A percentile compares a stretch with the other conserved stretches of the same genome.
Conservation (phyloP, 2,888 invertebrate species). For the Chaitophorus viminalis region DNA sequence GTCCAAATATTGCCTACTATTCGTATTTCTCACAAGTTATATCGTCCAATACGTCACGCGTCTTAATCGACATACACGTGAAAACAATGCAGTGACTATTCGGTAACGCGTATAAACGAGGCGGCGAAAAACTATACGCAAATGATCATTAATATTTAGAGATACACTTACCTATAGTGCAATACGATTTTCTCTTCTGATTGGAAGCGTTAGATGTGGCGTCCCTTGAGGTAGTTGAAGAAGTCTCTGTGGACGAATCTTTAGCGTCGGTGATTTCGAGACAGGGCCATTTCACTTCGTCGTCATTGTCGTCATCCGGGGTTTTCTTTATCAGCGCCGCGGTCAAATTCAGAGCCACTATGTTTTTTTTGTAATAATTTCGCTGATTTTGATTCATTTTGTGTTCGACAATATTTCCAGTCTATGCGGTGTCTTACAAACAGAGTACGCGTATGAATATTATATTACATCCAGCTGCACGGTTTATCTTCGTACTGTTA, state of each 20-base stretch:
- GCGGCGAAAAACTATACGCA: neutral
- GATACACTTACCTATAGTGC: conserved; percentile 46
- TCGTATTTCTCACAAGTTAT: too few species aligned
- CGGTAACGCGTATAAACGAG: too few species aligned
- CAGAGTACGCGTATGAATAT: too few species aligned
- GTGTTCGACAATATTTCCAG: neutral
- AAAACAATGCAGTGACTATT: too few species aligned
- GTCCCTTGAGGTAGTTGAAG: conserved; percentile 45
- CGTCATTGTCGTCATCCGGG: conserved; percentile 4
- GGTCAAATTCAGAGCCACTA: conserved; percentile 43
- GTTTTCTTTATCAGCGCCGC: conserved; percentile 37
- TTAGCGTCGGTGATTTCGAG: neutral
- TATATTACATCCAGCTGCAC: neutral
- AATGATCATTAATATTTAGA: neutral
- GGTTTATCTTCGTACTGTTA: neutral
- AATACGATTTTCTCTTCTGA: conserved; percentile 40
- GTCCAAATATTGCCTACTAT: too few species aligned
- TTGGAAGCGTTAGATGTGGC: conserved; percentile 12
- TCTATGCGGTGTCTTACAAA: neutral
- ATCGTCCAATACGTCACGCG: too few species aligned
- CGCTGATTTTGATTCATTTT: conserved; percentile 40
- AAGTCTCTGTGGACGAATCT: conserved; percentile 34
- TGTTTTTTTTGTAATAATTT: conserved; percentile 49
- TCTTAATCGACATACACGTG: too few species aligned
- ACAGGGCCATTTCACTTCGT: conserved; percentile 54